Evolutionary conservation across 2,797 vertebrate genomes (phyloP), one percentile per base, ranked within the genome.

Genomic region (Tinamus major): DNA sequence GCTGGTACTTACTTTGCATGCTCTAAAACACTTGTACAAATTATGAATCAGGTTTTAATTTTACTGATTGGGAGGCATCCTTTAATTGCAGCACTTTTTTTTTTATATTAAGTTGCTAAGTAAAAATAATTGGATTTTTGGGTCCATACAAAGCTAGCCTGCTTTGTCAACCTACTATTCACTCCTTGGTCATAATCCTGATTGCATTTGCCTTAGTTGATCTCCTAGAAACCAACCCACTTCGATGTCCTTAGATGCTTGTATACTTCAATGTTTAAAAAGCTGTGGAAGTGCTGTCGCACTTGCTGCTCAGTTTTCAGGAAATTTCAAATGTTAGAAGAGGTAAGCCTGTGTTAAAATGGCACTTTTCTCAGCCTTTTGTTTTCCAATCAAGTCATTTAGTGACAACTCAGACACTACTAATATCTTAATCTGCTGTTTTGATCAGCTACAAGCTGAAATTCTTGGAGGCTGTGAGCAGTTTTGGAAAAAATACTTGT

Each of bases 171-270:
- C 85, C 87, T 82, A 51, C 62, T 72, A 5, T 95, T 87, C 72
- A 80, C 91, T 64, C n/a, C 49, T 58, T 81, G 39, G 44, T 84
- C 55, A n/a, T 96, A 94, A 96, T 93, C 95, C 95, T 92, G 82
- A 92, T 96, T 95, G 94, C 70, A 67, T 92, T 96, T 96, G 79
- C 93, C 82, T 97, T 87, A 88, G 84, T 0, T 93, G 94, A 90
- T 96, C 95, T 94, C 77, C 78, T 78, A 92, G 91, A 69, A 93
- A 75, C 80, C 91, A 93, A 1, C 87, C 96, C 35, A 68, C 93
- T 95, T 88, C 76, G 71, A 2, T 97, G 94, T 93, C 95, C 96
- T 97, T 62, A 95, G 64, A 75, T 92, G 87, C 89, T 96, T 97
- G 92, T 89, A 75, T 95, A 83, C 90, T 93, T 97, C 87, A 93